A percentile compares a stretch with the other conserved stretches of the same genome.
phyloP scores from a whole-genome alignment of 2,113 vertebrate genomes.

The Epinephelus cyanopodus region DNA sequence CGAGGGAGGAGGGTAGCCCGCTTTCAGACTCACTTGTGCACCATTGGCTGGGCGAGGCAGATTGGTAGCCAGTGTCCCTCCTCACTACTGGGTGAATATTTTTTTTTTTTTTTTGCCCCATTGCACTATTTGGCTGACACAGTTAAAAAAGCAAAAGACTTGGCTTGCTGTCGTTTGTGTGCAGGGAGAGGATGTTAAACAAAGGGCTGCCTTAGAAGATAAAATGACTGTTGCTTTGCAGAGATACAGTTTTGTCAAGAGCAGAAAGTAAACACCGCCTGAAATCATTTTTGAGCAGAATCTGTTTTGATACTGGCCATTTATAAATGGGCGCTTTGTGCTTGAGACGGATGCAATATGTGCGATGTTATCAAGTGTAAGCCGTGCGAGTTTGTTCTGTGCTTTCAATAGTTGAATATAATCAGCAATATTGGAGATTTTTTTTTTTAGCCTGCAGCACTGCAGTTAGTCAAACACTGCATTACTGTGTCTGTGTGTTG shows the following conservation, averaged over 20 bases:
- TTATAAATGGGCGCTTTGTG: neutral
- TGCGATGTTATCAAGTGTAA: conserved; percentile 4
- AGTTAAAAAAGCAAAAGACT: conserved; percentile 33
- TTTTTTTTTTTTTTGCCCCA: conserved; percentile 23
- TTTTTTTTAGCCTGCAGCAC: conserved; percentile 1
- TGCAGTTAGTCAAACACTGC: conserved; percentile 8
- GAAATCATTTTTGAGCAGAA: neutral
- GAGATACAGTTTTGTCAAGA: neutral
- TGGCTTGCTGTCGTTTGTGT: conserved; percentile 31
- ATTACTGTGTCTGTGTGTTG: conserved; percentile 31
- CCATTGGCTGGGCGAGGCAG: conserved; percentile 42
- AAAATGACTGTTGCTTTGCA: neutral
- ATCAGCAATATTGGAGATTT: neutral
- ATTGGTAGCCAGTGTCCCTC: conserved; percentile 38
- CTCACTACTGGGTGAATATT: conserved; percentile 25
- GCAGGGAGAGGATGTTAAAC: conserved; percentile 2
- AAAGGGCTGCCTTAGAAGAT: conserved; percentile 2
- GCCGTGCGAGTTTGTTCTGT: neutral
- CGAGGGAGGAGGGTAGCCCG: conserved; percentile 35
- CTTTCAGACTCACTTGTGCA: conserved; percentile 56
- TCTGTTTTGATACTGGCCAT: conserved; percentile 11
- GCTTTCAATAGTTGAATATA: conserved; percentile 8
- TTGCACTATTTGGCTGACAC: conserved; percentile 31
- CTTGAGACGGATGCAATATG: neutral
- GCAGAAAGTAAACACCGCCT: neutral